A percentile compares a stretch with the other conserved stretches of the same genome.
phyloP scores from a whole-genome alignment of 1,140 invertebrate genomes.

The Armadillidium nasatum region DNA sequence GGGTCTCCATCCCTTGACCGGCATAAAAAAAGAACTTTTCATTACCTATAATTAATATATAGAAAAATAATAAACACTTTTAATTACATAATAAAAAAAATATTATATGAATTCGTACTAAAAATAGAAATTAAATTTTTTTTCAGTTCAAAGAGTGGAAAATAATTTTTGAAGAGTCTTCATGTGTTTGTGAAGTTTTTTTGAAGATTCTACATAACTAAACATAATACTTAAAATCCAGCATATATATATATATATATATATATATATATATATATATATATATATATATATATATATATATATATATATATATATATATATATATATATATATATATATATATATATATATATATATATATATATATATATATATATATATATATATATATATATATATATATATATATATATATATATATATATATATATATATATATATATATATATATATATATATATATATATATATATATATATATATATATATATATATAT shows the following conservation, averaged over 20 bases:
- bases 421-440: not conserved
- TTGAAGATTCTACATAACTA: too few relatives aligned
- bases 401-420: slow-evolving; percentile 16
- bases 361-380: slow-evolving; percentile 18
- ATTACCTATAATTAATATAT: too few relatives aligned
- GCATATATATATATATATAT: slow-evolving; percentile 22
- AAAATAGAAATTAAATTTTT: too few relatives aligned
- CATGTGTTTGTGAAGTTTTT: too few relatives aligned
- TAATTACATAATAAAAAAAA: too few relatives aligned
- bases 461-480: not conserved
- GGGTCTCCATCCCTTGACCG: too few relatives aligned
- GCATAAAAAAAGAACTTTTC: too few relatives aligned
- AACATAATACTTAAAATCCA: too few relatives aligned
- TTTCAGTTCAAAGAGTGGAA: too few relatives aligned
- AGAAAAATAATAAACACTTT: too few relatives aligned
- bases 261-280: slow-evolving; percentile 24
- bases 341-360: slow-evolving; percentile 26
- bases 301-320: slow-evolving; percentile 24
- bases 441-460: not conserved
- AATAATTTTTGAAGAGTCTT: too few relatives aligned
- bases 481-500: not conserved
- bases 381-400: slow-evolving; percentile 21
- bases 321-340: slow-evolving; percentile 29
- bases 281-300: slow-evolving; percentile 26
- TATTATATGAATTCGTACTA: too few relatives aligned